These are phyloP conservation scores for Rhyacichthys aspro DNA, from an alignment of 2,797 vertebrate genomes.

Conservation along the genomic window DNA sequence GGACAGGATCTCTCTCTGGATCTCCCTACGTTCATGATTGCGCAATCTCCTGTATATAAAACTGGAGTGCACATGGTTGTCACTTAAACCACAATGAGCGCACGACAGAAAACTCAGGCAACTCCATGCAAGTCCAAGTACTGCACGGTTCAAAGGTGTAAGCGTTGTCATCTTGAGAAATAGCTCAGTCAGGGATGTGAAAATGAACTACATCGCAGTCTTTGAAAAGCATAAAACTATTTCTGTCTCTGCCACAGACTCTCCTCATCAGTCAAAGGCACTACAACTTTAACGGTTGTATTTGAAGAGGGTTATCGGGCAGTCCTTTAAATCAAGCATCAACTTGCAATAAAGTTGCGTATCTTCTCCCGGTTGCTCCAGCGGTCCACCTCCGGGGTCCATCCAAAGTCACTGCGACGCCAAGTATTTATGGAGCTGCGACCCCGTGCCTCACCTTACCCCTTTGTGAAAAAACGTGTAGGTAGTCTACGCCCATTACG, in stretches of 20 bases:
- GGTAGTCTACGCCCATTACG: slow-evolving; percentile 69
- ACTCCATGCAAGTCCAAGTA: slow-evolving; percentile 91
- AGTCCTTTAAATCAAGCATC: slow-evolving; percentile 40
- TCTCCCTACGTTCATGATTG: slow-evolving; percentile 97
- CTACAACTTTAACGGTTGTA: slow-evolving; percentile 35
- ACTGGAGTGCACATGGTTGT: slow-evolving; percentile 99
- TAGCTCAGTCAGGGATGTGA: slow-evolving; percentile 52
- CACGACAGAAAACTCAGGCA: slow-evolving; percentile 87
- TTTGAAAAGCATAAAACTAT: slow-evolving; percentile 12
- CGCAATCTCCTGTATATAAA: slow-evolving; percentile 99
- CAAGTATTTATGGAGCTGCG: slow-evolving; percentile 71
- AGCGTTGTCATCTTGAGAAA: slow-evolving; percentile 73
- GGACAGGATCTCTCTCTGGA: slow-evolving; percentile 99
- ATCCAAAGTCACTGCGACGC: slow-evolving; percentile 57
- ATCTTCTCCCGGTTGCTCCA: slow-evolving; percentile 42
- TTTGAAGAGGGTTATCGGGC: slow-evolving; percentile 12
- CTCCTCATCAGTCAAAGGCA: slow-evolving; percentile 45
- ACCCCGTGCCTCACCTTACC: slow-evolving; percentile 75
- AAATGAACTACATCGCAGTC: slow-evolving; percentile 70
- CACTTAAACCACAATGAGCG: slow-evolving; percentile 87
- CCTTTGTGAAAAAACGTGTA: slow-evolving; percentile 56
- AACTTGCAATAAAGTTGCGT: slow-evolving; percentile 46
- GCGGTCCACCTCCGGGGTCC: slow-evolving; percentile 56
- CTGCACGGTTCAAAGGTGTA: slow-evolving; percentile 78
- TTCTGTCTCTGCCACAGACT: slow-evolving; percentile 44